phyloP scores from a whole-genome alignment of 1,140 invertebrate genomes.

The Diprion similis region DNA sequence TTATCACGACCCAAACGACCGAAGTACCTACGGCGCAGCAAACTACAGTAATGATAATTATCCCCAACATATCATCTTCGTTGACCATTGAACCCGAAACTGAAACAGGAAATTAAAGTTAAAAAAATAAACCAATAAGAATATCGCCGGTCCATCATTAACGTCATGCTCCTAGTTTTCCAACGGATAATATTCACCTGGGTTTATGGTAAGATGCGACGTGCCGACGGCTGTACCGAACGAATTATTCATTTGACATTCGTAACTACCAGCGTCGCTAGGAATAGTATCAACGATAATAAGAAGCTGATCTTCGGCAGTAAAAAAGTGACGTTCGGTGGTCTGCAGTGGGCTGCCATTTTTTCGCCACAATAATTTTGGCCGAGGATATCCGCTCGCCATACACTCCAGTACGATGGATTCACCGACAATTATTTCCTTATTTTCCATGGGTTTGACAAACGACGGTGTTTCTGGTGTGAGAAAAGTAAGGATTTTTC shows the following conservation, averaged over 20 bases:
- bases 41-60: conserved; percentile 88
- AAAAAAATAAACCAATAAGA: conserved; percentile 40
- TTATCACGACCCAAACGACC: conserved; percentile 90
- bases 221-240: conserved; percentile 71
- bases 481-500: conserved; percentile 22
- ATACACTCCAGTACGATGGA: conserved; percentile 88
- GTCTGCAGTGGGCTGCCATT: conserved; percentile 76
- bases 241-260: conserved; percentile 88
- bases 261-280: conserved; percentile 84
- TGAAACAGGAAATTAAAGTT: conserved; percentile 33
- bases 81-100: conserved; percentile 56
- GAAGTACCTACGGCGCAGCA: conserved; percentile 90
- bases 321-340: conserved; percentile 80
- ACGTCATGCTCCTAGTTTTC: conserved; percentile 57
- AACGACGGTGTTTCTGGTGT: conserved; percentile 83
- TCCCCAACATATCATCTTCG: conserved; percentile 78
- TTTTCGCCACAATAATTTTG: conserved; percentile 89
- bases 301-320: conserved; percentile 84
- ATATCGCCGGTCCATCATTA: conserved; percentile 64
- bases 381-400: conserved; percentile 84
- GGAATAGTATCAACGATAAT: conserved; percentile 82
- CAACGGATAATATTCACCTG: conserved; percentile 53
- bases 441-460: conserved; percentile 84
- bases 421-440: conserved; percentile 78
- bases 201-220: conserved; percentile 64